phyloP scores from a whole-genome alignment of 2,888 invertebrate genomes.

The Papilio elwesi region DNA sequence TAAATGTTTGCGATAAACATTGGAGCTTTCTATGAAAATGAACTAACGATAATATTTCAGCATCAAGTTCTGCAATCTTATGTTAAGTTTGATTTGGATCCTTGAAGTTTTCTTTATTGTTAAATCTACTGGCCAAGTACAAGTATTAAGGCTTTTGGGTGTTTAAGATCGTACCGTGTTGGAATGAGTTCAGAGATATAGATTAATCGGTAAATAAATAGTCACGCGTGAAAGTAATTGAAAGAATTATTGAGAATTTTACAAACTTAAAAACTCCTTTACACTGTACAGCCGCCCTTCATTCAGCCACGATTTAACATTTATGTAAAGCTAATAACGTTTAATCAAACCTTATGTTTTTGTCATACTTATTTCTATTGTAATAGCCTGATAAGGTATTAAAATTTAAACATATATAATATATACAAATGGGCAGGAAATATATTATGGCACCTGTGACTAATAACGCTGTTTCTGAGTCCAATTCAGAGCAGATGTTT shows the following conservation, averaged over 20 bases:
- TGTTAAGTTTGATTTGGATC: background rate
- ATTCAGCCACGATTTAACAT: too few relatives aligned
- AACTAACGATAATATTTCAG: constrained; percentile 3
- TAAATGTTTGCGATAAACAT: constrained; percentile 19
- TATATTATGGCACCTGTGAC: background rate
- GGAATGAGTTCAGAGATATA: too few relatives aligned
- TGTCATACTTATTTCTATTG: too few relatives aligned
- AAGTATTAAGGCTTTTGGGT: background rate
- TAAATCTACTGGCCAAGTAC: background rate
- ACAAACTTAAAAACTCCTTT: background rate
- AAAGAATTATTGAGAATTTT: background rate
- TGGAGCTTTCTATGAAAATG: constrained; percentile 14
- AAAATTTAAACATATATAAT: too few relatives aligned
- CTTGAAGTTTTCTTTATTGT: constrained; percentile 3
- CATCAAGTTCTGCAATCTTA: background rate
- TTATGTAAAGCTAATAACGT: too few relatives aligned
- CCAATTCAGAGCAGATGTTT: constrained; percentile 7
- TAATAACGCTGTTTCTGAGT: background rate
- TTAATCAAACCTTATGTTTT: too few relatives aligned
- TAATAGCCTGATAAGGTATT: too few relatives aligned
- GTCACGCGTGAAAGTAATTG: too few relatives aligned
- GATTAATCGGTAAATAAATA: too few relatives aligned
- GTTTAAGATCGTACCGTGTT: too few relatives aligned
- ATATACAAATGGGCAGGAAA: too few relatives aligned
- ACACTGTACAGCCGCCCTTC: too few relatives aligned